These are phyloP conservation scores for Labeo rohita DNA, from an alignment of 2,113 vertebrate species.

Conservation along the genomic window DNA sequence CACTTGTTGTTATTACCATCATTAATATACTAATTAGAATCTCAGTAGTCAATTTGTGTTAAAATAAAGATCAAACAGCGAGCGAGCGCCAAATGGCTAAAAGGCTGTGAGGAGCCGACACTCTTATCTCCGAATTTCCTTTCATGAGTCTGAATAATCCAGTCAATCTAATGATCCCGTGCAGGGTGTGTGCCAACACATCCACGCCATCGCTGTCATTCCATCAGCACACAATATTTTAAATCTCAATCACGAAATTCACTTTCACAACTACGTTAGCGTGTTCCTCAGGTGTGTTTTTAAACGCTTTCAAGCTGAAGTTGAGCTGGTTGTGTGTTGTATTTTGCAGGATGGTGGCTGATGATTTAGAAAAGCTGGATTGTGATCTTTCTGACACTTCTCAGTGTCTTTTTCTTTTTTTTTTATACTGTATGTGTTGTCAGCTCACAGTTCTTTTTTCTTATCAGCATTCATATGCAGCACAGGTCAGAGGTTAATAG, in stretches of 20 bases:
- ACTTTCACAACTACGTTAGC: neutral
- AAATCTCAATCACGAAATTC: neutral
- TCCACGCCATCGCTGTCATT: conserved; percentile 4
- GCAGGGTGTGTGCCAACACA: conserved; percentile 63
- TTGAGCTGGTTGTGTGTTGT: neutral
- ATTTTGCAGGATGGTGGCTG: conserved; percentile 1
- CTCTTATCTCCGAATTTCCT: conserved; percentile 79
- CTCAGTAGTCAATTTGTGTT: conserved; percentile 57
- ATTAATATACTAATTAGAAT: conserved; percentile 79
- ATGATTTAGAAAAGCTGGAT: neutral
- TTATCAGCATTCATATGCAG: conserved; percentile 35
- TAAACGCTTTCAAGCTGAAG: neutral
- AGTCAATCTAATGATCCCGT: conserved; percentile 83
- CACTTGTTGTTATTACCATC: conserved; percentile 76
- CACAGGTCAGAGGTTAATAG: conserved; percentile 46
- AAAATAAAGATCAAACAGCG: conserved; percentile 57
- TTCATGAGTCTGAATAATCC: conserved; percentile 82
- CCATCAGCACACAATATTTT: neutral
- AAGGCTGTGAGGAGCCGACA: conserved; percentile 76
- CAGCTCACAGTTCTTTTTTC: neutral
- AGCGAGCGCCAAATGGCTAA: conserved; percentile 67
- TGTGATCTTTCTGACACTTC: conserved; percentile 2
- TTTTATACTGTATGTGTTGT: neutral
- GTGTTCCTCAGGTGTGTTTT: neutral
- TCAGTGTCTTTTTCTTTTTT: neutral